Conservation (phyloP, 2,888 invertebrate genomes). For the Frankliniella fusca region DNA sequence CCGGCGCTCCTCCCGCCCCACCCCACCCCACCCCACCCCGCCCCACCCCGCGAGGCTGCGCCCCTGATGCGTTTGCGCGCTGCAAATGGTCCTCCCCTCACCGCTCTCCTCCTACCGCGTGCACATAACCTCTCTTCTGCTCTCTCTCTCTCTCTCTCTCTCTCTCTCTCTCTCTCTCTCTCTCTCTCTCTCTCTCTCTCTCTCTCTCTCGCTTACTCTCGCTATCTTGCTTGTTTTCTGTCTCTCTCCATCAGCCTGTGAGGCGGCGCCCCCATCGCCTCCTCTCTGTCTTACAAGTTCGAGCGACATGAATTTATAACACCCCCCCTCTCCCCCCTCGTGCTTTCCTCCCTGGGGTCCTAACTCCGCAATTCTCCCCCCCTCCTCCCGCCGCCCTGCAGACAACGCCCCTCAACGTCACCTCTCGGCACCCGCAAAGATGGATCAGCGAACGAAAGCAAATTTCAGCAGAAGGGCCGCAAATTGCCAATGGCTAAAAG, state of each 20-base stretch:
- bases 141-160: conserved; percentile 17
- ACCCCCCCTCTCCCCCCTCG: neutral
- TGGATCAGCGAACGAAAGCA: neutral
- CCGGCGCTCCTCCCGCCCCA: neutral
- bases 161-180: conserved; percentile 19
- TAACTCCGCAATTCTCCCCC: no score
- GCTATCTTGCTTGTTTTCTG: neutral
- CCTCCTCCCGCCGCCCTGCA: no score
- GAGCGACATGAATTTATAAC: conserved; percentile 10
- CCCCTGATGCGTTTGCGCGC: neutral
- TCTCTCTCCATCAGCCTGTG: neutral
- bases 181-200: conserved; percentile 19
- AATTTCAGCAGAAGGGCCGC: neutral
- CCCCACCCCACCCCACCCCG: neutral
- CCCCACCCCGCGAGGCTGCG: neutral
- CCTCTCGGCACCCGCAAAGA: no score
- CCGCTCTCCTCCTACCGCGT: neutral
- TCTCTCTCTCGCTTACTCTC: conserved; percentile 15
- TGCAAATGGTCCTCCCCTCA: neutral
- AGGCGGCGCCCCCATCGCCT: neutral
- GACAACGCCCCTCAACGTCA: no score
- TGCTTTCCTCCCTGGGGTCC: no score
- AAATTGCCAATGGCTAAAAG: no score
- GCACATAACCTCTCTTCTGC: neutral
- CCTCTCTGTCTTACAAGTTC: neutral